Conservation (phyloP, 2,888 invertebrate species). For the Coelopa pilipes region DNA sequence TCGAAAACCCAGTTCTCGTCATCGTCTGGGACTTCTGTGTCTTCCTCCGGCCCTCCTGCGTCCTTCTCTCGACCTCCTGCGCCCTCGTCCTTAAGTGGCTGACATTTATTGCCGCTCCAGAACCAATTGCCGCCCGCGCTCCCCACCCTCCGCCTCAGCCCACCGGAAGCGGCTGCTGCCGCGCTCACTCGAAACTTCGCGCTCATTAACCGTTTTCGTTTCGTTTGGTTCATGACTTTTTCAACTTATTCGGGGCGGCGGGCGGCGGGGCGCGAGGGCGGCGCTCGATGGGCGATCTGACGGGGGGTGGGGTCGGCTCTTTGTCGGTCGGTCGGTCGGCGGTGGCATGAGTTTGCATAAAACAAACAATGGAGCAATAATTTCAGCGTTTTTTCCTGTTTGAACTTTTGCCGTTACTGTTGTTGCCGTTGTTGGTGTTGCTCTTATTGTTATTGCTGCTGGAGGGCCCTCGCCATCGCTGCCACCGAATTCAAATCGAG, state of each 20-base stretch:
- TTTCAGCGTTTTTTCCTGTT: no score
- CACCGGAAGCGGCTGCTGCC: not conserved
- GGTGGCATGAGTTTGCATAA: constrained; percentile 32
- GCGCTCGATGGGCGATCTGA: no score
- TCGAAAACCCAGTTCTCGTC: no score
- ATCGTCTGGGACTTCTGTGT: no score
- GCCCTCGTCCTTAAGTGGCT: not conserved
- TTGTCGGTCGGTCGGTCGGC: no score
- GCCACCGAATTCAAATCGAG: no score
- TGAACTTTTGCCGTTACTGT: no score
- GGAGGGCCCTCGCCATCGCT: no score
- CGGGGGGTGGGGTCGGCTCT: no score
- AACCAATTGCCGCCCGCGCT: constrained; percentile 20
- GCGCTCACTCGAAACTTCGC: constrained; percentile 20
- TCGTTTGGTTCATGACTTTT: constrained; percentile 15
- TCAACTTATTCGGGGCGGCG: constrained; percentile 18
- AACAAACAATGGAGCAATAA: constrained; percentile 25
- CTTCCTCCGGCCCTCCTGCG: no score
- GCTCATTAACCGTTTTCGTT: constrained; percentile 22
- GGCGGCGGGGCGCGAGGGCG: no score
- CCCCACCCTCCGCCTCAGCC: not conserved
- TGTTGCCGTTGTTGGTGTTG: not conserved
- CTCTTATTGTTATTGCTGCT: not conserved
- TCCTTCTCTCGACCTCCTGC: no score
- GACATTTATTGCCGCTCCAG: constrained; percentile 29